These are phyloP conservation scores for Leptatherina wallacei DNA, from an alignment of 2,797 vertebrate species.

Conservation along the genomic window DNA sequence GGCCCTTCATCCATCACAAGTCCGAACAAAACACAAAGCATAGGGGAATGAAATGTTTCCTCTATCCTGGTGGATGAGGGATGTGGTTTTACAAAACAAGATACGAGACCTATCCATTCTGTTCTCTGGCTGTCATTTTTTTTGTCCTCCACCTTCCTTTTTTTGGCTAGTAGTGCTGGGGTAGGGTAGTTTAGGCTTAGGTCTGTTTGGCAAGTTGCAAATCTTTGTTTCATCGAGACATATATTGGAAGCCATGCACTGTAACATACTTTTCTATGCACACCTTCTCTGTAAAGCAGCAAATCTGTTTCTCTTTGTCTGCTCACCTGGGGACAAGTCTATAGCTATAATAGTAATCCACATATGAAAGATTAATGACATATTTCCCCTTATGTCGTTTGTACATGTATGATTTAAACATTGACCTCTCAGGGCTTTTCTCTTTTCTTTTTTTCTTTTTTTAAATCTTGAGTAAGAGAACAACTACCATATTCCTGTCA, in stretches of 20 bases:
- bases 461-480: slow-evolving; percentile 56
- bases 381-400: slow-evolving; percentile 66
- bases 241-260: not conserved
- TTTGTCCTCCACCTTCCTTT: not conserved
- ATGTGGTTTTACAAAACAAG: slow-evolving; percentile 72
- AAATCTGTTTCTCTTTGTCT: slow-evolving; percentile 54
- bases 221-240: slow-evolving; percentile 22
- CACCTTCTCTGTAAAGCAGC: slow-evolving; percentile 34
- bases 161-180: not conserved
- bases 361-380: slow-evolving; percentile 76
- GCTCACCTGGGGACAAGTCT: slow-evolving; percentile 64
- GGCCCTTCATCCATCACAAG: slow-evolving; percentile 78
- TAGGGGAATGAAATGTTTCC: slow-evolving; percentile 69
- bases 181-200: not conserved
- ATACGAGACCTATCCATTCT: slow-evolving; percentile 59
- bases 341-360: slow-evolving; percentile 67
- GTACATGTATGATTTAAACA: slow-evolving; percentile 75
- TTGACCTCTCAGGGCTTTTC: slow-evolving; percentile 74
- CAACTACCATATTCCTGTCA: slow-evolving; percentile 77
- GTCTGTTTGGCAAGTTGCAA: slow-evolving; percentile 10
- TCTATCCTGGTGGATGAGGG: slow-evolving; percentile 70
- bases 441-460: slow-evolving; percentile 24
- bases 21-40: slow-evolving; percentile 71
- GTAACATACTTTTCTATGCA: slow-evolving; percentile 22
- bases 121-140: slow-evolving; percentile 24